Percentiles rank a stretch among this genome's conserved stretches.
These are phyloP conservation scores for Amiota communis DNA, from an alignment of 2,888 invertebrate species.

Conservation along the genomic window DNA sequence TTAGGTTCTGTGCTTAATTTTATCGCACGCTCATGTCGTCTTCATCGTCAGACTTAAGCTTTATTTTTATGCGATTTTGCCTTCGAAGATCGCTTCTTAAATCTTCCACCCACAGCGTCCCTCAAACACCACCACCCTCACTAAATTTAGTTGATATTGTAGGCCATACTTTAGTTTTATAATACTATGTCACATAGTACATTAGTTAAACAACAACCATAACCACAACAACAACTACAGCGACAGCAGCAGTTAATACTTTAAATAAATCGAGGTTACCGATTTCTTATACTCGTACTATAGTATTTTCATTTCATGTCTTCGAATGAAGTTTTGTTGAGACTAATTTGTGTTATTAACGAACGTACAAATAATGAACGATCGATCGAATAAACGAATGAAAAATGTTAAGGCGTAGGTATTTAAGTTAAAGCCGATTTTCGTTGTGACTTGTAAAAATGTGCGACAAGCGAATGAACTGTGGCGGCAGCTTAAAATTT, in stretches of 20 bases:
- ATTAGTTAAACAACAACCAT: constrained; percentile 52
- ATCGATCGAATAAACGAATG: constrained; percentile 14
- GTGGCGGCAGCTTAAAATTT: constrained; percentile 60
- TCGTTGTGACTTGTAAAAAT: constrained; percentile 65
- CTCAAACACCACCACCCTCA: background rate
- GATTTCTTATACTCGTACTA: constrained; percentile 47
- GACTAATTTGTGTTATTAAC: constrained; percentile 44
- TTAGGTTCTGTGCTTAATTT: constrained; percentile 36
- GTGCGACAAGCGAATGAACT: constrained; percentile 29
- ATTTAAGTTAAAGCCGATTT: constrained; percentile 61
- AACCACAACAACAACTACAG: no score
- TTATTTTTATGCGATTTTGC: constrained; percentile 41
- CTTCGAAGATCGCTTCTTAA: constrained; percentile 10
- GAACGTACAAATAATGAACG: constrained; percentile 15
- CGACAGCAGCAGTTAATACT: constrained; percentile 64
- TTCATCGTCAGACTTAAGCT: constrained; percentile 39
- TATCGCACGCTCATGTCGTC: constrained; percentile 39
- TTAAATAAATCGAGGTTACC: constrained; percentile 70
- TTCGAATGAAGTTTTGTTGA: constrained; percentile 33
- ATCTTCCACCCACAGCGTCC: constrained; percentile 30
- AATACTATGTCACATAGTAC: constrained; percentile 47
- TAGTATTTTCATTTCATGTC: constrained; percentile 45
- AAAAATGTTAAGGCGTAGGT: constrained; percentile 25
- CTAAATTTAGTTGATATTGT: constrained; percentile 49
- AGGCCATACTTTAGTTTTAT: constrained; percentile 25